phyloP scores from a whole-genome alignment of 2,888 invertebrate genomes.

The Celastrina argiolus region DNA sequence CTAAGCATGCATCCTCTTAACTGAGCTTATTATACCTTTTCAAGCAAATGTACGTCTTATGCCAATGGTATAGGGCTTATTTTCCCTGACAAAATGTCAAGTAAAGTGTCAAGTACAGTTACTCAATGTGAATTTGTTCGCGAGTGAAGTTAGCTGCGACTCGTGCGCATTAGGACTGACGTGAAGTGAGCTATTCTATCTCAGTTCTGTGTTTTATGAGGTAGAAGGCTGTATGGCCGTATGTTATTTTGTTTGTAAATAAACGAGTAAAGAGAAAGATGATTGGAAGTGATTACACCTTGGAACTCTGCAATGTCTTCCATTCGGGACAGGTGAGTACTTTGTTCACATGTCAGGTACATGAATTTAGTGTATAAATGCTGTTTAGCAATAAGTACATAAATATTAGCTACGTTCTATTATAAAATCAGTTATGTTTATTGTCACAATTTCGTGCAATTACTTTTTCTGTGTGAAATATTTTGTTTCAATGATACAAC shows the following conservation, averaged over 20 bases:
- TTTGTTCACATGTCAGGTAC: not conserved
- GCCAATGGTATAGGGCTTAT: conserved; percentile 14
- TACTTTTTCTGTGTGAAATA: too few species aligned
- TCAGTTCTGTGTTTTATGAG: conserved; percentile 47
- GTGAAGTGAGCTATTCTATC: conserved; percentile 55
- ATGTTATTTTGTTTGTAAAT: conserved; percentile 37
- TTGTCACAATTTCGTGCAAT: too few species aligned
- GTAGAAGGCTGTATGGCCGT: conserved; percentile 32
- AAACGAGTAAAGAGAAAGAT: conserved; percentile 62
- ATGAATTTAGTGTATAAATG: not conserved
- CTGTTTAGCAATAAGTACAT: not conserved
- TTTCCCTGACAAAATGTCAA: conserved; percentile 30
- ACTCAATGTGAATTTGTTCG: conserved; percentile 48
- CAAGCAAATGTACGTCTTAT: conserved; percentile 29
- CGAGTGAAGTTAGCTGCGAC: conserved; percentile 57
- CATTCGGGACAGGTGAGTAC: conserved; percentile 89
- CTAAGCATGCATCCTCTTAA: not conserved
- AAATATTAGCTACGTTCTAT: not conserved
- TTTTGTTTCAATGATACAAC: too few species aligned
- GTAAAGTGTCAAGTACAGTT: conserved; percentile 49
- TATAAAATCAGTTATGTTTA: not conserved
- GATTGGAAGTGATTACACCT: conserved; percentile 89
- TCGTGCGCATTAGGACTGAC: conserved; percentile 37
- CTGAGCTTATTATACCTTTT: not conserved
- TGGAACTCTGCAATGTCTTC: conserved; percentile 92